These are phyloP conservation scores for Oxyruncus cristatus DNA, from an alignment of 2,113 vertebrate genomes.

Conservation along the genomic window DNA sequence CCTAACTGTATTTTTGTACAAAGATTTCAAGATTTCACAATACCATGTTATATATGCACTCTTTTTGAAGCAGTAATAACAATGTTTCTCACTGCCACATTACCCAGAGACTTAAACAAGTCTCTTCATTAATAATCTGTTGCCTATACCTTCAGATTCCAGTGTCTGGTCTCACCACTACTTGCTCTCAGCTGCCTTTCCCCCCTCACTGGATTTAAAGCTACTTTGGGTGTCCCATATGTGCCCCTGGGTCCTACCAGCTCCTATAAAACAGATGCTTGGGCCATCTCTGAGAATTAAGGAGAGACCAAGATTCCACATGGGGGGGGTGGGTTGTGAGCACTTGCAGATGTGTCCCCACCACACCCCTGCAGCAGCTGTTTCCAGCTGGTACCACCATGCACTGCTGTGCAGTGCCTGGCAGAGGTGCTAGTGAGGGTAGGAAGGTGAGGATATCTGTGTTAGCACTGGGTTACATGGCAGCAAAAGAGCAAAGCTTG, in stretches of 20 bases:
- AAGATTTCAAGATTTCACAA: slow-evolving; percentile 8
- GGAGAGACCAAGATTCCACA: fast-evolving
- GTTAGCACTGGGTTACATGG: background rate
- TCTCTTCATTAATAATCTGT: background rate
- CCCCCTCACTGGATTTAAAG: background rate
- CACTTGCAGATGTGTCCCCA: background rate
- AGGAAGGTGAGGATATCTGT: background rate
- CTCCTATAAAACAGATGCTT: background rate
- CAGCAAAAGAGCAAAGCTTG: background rate
- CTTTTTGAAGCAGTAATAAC: background rate
- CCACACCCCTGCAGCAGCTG: background rate
- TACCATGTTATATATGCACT: background rate
- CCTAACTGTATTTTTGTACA: background rate
- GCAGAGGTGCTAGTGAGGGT: background rate
- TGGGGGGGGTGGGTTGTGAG: background rate
- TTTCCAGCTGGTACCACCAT: background rate
- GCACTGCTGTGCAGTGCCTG: background rate
- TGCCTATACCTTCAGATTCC: background rate
- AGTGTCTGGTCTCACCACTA: background rate
- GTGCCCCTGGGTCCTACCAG: background rate
- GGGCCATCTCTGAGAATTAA: background rate
- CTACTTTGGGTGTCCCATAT: background rate
- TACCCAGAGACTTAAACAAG: background rate
- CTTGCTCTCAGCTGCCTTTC: background rate
- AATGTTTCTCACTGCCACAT: background rate